Evolutionary conservation across 2,888 invertebrate genomes (phyloP).

Genomic region (Mactromeris polynyma): DNA sequence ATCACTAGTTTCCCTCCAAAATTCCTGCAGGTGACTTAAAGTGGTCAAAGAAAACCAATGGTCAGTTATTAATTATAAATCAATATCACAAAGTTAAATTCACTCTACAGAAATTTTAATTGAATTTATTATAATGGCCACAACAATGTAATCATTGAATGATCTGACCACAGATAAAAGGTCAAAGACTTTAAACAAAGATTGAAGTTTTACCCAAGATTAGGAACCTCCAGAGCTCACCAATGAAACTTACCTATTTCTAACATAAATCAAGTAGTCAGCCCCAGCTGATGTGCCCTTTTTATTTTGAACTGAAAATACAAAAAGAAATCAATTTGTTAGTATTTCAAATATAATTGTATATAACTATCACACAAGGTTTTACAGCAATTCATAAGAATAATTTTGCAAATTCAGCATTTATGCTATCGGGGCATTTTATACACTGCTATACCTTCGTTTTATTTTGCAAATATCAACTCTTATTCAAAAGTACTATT

Average conservation of each 20-base stretch:
- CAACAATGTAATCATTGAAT: neutral
- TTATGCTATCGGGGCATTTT: neutral
- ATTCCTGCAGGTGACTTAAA: constrained; percentile 45
- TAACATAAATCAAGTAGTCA: neutral
- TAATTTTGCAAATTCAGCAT: no score
- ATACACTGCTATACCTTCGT: neutral
- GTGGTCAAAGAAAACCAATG: constrained; percentile 35
- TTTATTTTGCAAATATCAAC: neutral
- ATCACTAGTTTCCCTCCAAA: constrained; percentile 60
- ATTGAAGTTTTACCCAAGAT: neutral
- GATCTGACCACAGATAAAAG: neutral
- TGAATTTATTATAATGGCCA: neutral
- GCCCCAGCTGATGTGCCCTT: neutral
- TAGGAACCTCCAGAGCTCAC: neutral
- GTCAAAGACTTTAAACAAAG: neutral
- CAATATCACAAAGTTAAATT: constrained; percentile 15
- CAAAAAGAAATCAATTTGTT: neutral
- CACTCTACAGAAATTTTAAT: neutral
- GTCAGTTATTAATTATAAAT: constrained; percentile 35
- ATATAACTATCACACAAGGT: no score
- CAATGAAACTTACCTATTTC: neutral
- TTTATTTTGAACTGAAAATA: constrained; percentile 3
- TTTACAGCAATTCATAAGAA: no score
- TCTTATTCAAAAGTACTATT: neutral
- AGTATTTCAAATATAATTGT: neutral